Evolutionary conservation across 2,113 vertebrate species (phyloP), one percentile per base, ranked within the genome.

Genomic region (Sinocyclocheilus grahami): DNA sequence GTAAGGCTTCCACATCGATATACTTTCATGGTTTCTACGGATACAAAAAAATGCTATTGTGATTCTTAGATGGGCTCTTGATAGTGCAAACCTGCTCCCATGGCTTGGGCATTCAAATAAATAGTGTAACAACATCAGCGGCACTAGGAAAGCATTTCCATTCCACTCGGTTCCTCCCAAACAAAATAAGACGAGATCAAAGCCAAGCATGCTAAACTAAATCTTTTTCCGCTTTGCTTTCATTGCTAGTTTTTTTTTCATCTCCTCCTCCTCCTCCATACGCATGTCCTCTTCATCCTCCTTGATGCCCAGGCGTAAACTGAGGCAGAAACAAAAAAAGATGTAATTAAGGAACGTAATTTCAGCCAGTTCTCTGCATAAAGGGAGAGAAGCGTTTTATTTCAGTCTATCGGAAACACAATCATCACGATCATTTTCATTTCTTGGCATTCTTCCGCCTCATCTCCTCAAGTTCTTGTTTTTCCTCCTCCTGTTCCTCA

Each of bases 401-500:
- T 12, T 22, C 2, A 42, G 42, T 42, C 42, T 42, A 71, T 60
- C 82, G 5, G 69, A 63, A 60, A 46, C 42, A 10, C 42, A 75
- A 86, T 94, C 42, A 48, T 48, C 48, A 53, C 48, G 53, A 42
- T 91, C 2, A 87, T 91, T 94, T 97, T 93, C 93, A 93, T 91
- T 94, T 97, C 93, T 97, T 97, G 16, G 88, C 85, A 72, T 82
- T 94, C 90, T 93, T 95, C 82, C 85, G 92, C 88, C 95, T 96
- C 69, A 97, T 37, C 87, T 97, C 96, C 81, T 97, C 96, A 89
- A 96, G 94, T 86, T 98, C 97, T 30, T 94, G 93, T 84, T 72
- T 95, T 94, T 97, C 87, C 91, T 99, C 97, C 89, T 98, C 97
- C 48, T 96, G 90, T 86, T 98, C 97, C 83, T 98, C 97, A 42